These are phyloP conservation scores for Anser cygnoides DNA, from an alignment of 2,113 vertebrate species.

Conservation along the genomic window DNA sequence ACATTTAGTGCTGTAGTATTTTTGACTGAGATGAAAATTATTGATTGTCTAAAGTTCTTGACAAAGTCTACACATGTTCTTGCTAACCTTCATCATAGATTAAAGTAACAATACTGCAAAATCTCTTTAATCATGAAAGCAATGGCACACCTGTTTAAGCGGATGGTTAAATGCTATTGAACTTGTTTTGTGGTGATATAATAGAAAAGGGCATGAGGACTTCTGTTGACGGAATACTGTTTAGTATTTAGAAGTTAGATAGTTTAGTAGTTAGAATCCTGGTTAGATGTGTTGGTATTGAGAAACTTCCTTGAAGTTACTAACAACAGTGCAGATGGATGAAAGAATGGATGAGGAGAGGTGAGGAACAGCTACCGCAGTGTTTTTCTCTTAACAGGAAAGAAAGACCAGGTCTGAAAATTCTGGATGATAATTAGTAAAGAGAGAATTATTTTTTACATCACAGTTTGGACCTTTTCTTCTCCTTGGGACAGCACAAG, in stretches of 20 bases:
- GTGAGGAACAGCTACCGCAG: not conserved
- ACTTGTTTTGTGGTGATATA: not conserved
- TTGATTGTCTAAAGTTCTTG: not conserved
- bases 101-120: not conserved
- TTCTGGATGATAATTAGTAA: not conserved
- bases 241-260: too few species aligned
- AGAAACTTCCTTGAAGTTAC: not conserved
- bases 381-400: not conserved
- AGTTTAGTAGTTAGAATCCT: not conserved
- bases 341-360: not conserved
- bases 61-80: not conserved
- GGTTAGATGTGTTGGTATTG: not conserved
- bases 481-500: conserved; percentile 30
- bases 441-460: not conserved
- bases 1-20: not conserved
- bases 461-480: not conserved
- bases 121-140: not conserved
- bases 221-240: not conserved
- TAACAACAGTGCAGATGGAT: not conserved
- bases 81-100: not conserved
- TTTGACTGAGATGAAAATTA: not conserved
- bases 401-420: not conserved
- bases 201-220: not conserved
- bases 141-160: not conserved
- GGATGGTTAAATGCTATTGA: not conserved